Evolutionary conservation across 2,113 vertebrate genomes (phyloP).

Genomic region (Pardalotus punctatus): DNA sequence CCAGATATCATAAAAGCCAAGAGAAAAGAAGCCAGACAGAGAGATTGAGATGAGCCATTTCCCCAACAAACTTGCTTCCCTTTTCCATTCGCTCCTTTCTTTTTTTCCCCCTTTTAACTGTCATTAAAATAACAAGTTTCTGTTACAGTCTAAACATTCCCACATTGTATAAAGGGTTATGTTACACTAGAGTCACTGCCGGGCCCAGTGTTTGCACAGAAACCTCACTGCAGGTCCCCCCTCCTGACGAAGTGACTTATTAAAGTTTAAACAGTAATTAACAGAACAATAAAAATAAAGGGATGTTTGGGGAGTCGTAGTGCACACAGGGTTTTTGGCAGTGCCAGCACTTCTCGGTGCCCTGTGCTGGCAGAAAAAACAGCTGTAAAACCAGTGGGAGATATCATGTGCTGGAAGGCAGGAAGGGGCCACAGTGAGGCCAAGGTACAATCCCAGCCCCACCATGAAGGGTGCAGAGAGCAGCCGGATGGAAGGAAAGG

Average conservation of each 20-base stretch:
- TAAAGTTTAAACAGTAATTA: slow-evolving; percentile 92
- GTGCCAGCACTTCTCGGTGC: slow-evolving; percentile 83
- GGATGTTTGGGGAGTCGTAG: slow-evolving; percentile 86
- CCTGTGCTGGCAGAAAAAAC: slow-evolving; percentile 77
- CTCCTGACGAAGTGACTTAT: slow-evolving; percentile 87
- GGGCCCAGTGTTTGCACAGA: slow-evolving; percentile 81
- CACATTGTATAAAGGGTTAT: slow-evolving; percentile 88
- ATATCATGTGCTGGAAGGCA: neutral
- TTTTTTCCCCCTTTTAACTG: slow-evolving; percentile 61
- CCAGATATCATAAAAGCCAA: slow-evolving; percentile 1
- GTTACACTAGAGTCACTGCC: slow-evolving; percentile 80
- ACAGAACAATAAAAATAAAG: slow-evolving; percentile 89
- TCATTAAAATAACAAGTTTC: slow-evolving; percentile 96
- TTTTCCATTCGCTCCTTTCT: slow-evolving; percentile 49
- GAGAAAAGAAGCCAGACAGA: slow-evolving; percentile 31
- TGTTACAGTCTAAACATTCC: slow-evolving; percentile 97
- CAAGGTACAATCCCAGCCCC: neutral
- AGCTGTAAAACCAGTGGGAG: slow-evolving; percentile 62
- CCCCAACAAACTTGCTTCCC: slow-evolving; percentile 67
- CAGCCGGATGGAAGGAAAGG: neutral
- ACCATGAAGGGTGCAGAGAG: neutral
- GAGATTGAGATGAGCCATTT: slow-evolving; percentile 38
- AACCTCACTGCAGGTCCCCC: slow-evolving; percentile 80
- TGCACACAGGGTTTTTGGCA: slow-evolving; percentile 85
- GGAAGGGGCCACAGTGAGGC: neutral